phyloP scores from a whole-genome alignment of 2,797 vertebrate genomes.

The Hafferia zeledoni region DNA sequence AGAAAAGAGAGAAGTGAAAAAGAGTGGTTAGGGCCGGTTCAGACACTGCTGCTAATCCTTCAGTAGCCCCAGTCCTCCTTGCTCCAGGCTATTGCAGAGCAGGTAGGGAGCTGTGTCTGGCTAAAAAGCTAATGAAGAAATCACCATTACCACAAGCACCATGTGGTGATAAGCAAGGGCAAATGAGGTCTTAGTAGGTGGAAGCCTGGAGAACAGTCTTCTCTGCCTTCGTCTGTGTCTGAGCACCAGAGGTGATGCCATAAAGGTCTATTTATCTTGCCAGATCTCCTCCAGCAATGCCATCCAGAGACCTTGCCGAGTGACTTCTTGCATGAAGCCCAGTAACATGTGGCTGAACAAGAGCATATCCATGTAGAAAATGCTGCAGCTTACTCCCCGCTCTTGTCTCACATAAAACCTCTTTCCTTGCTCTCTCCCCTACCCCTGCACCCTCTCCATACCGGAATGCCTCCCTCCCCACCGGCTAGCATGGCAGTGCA shows the following conservation, averaged over 20 bases:
- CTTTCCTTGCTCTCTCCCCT: conserved; percentile 30
- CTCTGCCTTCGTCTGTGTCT: not conserved
- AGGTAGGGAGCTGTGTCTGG: not conserved
- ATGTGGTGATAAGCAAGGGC: not conserved
- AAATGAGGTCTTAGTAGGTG: not conserved
- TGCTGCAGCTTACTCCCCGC: conserved; percentile 8
- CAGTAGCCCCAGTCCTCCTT: not conserved
- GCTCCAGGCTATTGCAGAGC: not conserved
- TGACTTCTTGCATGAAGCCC: conserved; percentile 57
- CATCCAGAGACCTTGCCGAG: not conserved
- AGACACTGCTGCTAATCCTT: conserved; percentile 35
- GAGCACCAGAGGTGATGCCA: not conserved
- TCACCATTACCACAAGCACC: not conserved
- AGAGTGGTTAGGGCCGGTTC: conserved; percentile 63
- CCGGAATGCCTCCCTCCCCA: conserved; percentile 59
- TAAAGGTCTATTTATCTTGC: not conserved
- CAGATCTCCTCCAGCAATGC: not conserved
- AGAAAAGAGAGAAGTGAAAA: not conserved
- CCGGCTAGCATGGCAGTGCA: conserved; percentile 59
- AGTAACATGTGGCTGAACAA: conserved; percentile 29
- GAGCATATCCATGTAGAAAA: conserved; percentile 55
- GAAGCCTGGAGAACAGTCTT: not conserved
- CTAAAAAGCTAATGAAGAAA: not conserved
- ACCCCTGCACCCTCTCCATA: conserved; percentile 55
- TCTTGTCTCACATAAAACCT: conserved; percentile 50